These are phyloP conservation scores for Aphelinus certus DNA, from an alignment of 1,140 invertebrate species.

Conservation along the genomic window DNA sequence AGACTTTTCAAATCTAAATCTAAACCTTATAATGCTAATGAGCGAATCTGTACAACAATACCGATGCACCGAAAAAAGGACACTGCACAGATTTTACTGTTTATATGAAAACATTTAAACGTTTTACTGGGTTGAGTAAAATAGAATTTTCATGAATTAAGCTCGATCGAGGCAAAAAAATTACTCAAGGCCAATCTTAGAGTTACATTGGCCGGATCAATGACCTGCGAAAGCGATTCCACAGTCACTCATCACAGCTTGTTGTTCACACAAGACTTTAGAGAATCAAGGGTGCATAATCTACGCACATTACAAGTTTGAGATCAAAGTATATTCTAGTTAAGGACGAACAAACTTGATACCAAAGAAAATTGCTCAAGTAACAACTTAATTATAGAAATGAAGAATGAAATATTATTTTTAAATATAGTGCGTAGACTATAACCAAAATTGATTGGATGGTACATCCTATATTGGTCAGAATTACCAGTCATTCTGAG, in stretches of 20 bases:
- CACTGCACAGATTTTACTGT: conserved; percentile 4
- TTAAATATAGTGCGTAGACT: neutral
- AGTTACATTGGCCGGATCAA: too few species aligned
- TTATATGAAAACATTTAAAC: too few species aligned
- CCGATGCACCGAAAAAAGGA: conserved; percentile 8
- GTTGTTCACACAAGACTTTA: conserved; percentile 3
- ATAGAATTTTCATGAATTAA: too few species aligned
- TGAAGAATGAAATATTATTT: neutral
- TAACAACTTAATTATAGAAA: too few species aligned
- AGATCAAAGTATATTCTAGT: too few species aligned
- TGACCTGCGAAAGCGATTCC: neutral
- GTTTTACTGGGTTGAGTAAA: too few species aligned
- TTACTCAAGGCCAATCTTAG: too few species aligned
- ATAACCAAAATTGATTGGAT: neutral
- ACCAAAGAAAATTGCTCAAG: too few species aligned
- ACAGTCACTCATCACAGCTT: neutral
- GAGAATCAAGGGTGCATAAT: neutral
- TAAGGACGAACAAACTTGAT: too few species aligned
- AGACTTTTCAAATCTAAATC: conserved; percentile 27
- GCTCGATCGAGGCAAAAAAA: too few species aligned
- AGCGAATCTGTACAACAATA: conserved; percentile 26
- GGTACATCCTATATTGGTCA: neutral
- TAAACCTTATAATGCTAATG: conserved; percentile 35
- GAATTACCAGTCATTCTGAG: neutral
- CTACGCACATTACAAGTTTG: conserved; percentile 7